Evolutionary conservation across 2,113 vertebrate genomes (phyloP).

Genomic region (Calyptomena viridis): DNA sequence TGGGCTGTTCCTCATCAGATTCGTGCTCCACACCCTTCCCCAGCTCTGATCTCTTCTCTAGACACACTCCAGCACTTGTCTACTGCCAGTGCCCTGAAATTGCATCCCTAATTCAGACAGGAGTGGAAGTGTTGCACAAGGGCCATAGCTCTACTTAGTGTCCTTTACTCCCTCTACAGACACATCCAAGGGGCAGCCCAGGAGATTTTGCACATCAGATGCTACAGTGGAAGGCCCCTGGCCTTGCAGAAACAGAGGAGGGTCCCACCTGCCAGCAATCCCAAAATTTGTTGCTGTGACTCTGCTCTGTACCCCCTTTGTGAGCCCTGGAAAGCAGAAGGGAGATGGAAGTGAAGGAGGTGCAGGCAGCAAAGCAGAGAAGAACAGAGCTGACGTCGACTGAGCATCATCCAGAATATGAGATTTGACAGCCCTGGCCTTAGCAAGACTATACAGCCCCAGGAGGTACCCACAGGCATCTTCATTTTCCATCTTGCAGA

Average conservation of each 20-base stretch:
- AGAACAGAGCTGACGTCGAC: background rate
- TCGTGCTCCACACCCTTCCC: background rate
- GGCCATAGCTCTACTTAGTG: accelerated
- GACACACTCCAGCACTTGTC: background rate
- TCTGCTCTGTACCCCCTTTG: accelerated
- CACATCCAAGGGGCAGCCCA: background rate
- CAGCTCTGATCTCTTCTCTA: background rate
- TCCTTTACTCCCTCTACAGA: background rate
- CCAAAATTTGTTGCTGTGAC: background rate
- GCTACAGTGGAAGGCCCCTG: background rate
- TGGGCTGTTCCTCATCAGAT: background rate
- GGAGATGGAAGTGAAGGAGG: background rate
- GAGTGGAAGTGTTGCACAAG: background rate
- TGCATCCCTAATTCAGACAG: background rate
- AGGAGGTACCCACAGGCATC: background rate
- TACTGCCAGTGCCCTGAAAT: background rate
- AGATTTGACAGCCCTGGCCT: background rate
- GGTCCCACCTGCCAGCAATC: background rate
- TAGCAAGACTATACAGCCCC: background rate
- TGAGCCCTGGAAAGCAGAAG: background rate
- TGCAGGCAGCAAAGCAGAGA: background rate
- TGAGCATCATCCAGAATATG: background rate
- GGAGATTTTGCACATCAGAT: background rate
- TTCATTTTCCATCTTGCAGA: background rate
- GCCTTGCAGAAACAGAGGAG: background rate